Evolutionary conservation across 2,797 vertebrate genomes (phyloP).

Genomic region (Myripristis jacobus): DNA sequence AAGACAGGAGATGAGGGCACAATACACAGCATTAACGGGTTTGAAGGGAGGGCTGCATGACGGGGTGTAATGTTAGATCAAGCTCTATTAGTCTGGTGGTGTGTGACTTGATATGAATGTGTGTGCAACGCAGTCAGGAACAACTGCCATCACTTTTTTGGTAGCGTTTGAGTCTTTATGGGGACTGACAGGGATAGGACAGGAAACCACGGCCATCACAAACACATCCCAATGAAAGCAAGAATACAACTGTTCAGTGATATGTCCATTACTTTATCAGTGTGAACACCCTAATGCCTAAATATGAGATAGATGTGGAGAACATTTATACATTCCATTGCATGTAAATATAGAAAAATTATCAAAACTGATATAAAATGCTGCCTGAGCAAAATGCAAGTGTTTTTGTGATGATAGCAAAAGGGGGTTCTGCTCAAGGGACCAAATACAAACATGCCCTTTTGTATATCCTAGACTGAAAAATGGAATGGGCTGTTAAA

Average conservation of each 20-base stretch:
- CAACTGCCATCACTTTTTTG: background rate
- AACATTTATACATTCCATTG: background rate
- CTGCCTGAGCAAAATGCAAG: background rate
- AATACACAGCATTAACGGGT: background rate
- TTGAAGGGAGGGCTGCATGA: constrained; percentile 66
- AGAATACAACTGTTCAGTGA: background rate
- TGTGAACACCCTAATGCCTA: background rate
- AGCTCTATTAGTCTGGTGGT: constrained; percentile 28
- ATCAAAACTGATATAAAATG: background rate
- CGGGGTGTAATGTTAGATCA: constrained; percentile 60
- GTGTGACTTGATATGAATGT: constrained; percentile 11
- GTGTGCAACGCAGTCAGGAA: constrained; percentile 30
- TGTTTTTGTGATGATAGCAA: background rate
- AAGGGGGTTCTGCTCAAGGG: background rate
- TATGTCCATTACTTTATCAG: background rate
- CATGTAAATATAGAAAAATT: constrained; percentile 1
- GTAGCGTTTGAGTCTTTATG: constrained; percentile 2
- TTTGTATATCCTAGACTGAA: constrained; percentile 4
- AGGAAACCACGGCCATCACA: background rate
- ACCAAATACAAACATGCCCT: constrained; percentile 19
- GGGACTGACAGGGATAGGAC: background rate
- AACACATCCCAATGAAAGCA: background rate
- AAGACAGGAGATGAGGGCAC: constrained; percentile 41
- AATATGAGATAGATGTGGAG: background rate
- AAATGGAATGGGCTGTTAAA: constrained; percentile 18